Percentiles rank a stretch among this genome's conserved stretches.
These are phyloP conservation scores for Brachystomella parvula DNA, from an alignment of 1,140 invertebrate species.

Conservation along the genomic window DNA sequence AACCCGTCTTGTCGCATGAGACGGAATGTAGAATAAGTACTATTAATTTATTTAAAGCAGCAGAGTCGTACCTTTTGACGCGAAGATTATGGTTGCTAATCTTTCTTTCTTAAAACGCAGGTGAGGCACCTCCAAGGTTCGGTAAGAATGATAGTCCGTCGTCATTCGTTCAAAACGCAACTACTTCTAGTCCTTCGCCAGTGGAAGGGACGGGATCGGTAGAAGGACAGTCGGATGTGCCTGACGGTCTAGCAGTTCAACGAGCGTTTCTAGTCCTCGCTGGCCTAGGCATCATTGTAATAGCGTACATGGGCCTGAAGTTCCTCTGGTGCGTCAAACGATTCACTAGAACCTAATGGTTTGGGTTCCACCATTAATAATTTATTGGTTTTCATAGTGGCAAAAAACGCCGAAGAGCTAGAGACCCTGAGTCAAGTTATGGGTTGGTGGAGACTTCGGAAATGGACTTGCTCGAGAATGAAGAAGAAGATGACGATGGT, in stretches of 20 bases:
- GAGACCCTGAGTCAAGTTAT: not conserved
- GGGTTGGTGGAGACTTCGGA: not conserved
- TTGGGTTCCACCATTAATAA: too few species aligned
- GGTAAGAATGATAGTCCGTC: too few species aligned
- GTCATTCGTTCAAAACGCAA: not conserved
- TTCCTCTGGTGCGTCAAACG: not conserved
- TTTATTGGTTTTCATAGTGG: too few species aligned
- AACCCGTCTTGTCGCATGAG: too few species aligned
- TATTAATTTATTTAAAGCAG: not conserved
- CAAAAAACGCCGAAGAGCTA: not conserved
- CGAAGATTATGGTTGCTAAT: too few species aligned
- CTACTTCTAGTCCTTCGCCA: not conserved
- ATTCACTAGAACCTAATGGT: too few species aligned
- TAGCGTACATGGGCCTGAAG: not conserved
- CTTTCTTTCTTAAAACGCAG: too few species aligned
- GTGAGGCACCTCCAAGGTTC: too few species aligned
- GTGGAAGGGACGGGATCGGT: not conserved
- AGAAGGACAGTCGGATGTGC: not conserved
- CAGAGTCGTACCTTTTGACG: not conserved
- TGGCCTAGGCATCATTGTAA: not conserved
- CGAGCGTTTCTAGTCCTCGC: conserved; percentile 1
- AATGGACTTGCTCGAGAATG: not conserved
- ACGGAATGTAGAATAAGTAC: too few species aligned
- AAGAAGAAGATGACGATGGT: not conserved
- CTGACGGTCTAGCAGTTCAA: not conserved